Conservation (phyloP, 1,140 invertebrate genomes). For the Drosophila prosaltans region DNA sequence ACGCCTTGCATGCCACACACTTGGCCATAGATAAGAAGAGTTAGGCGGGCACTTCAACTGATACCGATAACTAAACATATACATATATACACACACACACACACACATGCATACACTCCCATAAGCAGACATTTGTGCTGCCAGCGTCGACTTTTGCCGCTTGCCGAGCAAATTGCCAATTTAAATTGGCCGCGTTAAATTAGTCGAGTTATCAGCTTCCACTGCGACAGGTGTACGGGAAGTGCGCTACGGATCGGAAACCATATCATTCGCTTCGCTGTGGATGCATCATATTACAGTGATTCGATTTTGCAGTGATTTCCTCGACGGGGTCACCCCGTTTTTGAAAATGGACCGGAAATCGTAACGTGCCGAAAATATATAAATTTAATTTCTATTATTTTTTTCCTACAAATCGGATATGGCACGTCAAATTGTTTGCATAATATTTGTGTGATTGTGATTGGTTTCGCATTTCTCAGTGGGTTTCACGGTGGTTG, state of each 20-base stretch:
- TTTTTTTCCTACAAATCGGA: conserved; percentile 11
- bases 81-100: background rate
- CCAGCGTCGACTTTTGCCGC: conserved; percentile 24
- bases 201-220: conserved; percentile 83
- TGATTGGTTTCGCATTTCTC: conserved; percentile 5
- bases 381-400: conserved; percentile 27
- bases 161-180: conserved; percentile 78
- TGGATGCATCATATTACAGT: conserved; percentile 20
- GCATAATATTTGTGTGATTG: conserved; percentile 39
- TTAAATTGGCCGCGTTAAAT: conserved; percentile 83
- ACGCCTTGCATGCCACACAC: conserved; percentile 63
- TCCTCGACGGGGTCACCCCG: conserved; percentile 12
- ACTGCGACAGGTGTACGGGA: conserved; percentile 72
- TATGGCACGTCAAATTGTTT: conserved; percentile 30
- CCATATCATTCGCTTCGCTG: conserved; percentile 7
- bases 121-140: conserved; percentile 26
- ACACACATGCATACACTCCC: background rate
- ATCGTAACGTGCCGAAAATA: conserved; percentile 54
- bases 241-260: conserved; percentile 51
- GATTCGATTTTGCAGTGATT: conserved; percentile 30
- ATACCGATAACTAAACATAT: conserved; percentile 63
- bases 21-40: conserved; percentile 56
- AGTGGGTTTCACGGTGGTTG: background rate
- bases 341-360: conserved; percentile 47
- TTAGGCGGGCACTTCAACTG: conserved; percentile 69